Evolutionary conservation across 2,888 invertebrate genomes (phyloP).

Genomic region (Sesamia inferens): DNA sequence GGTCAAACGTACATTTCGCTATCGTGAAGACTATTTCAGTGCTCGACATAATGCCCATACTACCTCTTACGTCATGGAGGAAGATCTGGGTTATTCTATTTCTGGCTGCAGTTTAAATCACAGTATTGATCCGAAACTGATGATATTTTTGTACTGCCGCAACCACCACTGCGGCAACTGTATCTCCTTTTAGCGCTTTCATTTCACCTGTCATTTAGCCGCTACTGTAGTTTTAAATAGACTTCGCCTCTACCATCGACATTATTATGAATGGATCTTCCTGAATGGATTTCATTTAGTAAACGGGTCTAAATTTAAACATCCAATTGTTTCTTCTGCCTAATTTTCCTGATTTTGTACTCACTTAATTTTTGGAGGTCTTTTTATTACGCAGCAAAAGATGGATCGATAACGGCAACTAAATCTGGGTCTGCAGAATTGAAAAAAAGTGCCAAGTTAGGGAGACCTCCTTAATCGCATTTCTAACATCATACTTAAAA

Average conservation of each 20-base stretch:
- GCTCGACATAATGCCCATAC: constrained; percentile 14
- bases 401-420: too few species aligned
- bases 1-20: neutral
- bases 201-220: constrained; percentile 42
- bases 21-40: constrained; percentile 31
- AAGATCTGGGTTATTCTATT: constrained; percentile 52
- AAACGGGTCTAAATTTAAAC: neutral
- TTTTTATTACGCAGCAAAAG: too few species aligned
- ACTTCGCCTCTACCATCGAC: neutral
- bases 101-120: constrained; percentile 35
- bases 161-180: constrained; percentile 9
- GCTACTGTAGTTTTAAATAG: constrained; percentile 22
- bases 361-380: too few species aligned
- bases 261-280: constrained; percentile 1
- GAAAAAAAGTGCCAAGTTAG: too few species aligned
- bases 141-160: constrained; percentile 39
- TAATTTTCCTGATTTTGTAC: too few species aligned
- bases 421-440: too few species aligned
- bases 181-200: constrained; percentile 21
- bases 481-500: too few species aligned
- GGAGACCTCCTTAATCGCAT: too few species aligned
- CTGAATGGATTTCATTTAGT: neutral
- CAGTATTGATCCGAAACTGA: constrained; percentile 48
- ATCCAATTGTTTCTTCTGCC: too few species aligned
- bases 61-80: constrained; percentile 36